These are phyloP conservation scores for Enhydra lutris DNA, from an alignment of 2,113 vertebrate species.

Conservation along the genomic window DNA sequence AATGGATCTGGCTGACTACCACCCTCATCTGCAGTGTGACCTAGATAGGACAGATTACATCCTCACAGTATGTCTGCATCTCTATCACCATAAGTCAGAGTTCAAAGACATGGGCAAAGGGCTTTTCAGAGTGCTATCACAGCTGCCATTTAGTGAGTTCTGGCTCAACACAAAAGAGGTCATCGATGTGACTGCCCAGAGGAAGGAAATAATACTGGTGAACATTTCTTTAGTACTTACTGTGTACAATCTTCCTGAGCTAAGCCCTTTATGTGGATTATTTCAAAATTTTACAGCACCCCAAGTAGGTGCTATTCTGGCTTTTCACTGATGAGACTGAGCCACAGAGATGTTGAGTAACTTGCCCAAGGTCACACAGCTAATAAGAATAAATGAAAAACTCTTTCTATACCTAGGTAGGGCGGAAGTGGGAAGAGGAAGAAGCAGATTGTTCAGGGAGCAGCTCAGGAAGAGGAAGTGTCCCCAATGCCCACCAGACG, in stretches of 20 bases:
- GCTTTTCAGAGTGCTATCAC: not conserved
- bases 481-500: not conserved
- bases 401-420: not conserved
- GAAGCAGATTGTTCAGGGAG: not conserved
- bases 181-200: not conserved
- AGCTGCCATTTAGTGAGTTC: not conserved
- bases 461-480: not conserved
- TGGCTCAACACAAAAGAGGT: not conserved
- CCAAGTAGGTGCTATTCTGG: not conserved
- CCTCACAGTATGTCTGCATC: not conserved
- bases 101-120: not conserved
- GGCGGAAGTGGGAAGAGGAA: not conserved
- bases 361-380: conserved; percentile 18
- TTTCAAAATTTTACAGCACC: not conserved
- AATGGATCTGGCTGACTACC: not conserved
- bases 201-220: not conserved
- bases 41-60: not conserved
- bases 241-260: not conserved
- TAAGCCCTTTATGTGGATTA: not conserved
- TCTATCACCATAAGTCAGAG: not conserved
- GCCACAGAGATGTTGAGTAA: not conserved
- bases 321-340: not conserved
- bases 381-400: not conserved
- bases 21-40: not conserved
- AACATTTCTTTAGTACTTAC: not conserved